Evolutionary conservation across 1,140 invertebrate genomes (phyloP).

Genomic region (Bombus vancouverensis): DNA sequence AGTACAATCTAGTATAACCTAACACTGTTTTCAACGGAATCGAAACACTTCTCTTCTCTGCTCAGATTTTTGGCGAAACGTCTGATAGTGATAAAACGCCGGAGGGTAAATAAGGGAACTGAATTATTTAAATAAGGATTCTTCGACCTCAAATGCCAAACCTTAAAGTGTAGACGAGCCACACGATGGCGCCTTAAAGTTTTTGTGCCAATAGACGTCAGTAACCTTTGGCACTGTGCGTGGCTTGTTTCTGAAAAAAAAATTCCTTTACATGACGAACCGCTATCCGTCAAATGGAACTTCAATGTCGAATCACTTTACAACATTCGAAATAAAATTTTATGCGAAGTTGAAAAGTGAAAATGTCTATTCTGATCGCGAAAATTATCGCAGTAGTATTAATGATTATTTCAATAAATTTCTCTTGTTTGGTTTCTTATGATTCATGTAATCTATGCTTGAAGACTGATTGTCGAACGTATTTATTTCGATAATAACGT

Average conservation of each 20-base stretch:
- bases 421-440: too few species aligned
- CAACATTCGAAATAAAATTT: not conserved
- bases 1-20: not conserved
- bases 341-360: not conserved
- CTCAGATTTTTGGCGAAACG: not conserved
- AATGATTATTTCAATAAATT: not conserved
- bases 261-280: not conserved
- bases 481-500: not conserved
- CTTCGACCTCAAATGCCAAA: not conserved
- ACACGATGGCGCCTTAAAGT: constrained; percentile 7
- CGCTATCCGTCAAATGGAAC: not conserved
- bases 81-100: too few species aligned
- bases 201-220: constrained; percentile 33
- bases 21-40: too few species aligned
- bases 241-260: not conserved
- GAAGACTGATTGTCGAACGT: too few species aligned
- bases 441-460: not conserved
- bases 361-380: not conserved
- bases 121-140: not conserved
- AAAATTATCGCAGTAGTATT: not conserved
- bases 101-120: too few species aligned
- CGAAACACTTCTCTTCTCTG: not conserved
- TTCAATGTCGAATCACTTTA: not conserved
- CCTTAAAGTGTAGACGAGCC: constrained; percentile 11
- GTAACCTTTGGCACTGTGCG: constrained; percentile 15